These are phyloP conservation scores for Caenorhabditis zanzibari DNA, from an alignment of 2,888 invertebrate species.

Conservation along the genomic window DNA sequence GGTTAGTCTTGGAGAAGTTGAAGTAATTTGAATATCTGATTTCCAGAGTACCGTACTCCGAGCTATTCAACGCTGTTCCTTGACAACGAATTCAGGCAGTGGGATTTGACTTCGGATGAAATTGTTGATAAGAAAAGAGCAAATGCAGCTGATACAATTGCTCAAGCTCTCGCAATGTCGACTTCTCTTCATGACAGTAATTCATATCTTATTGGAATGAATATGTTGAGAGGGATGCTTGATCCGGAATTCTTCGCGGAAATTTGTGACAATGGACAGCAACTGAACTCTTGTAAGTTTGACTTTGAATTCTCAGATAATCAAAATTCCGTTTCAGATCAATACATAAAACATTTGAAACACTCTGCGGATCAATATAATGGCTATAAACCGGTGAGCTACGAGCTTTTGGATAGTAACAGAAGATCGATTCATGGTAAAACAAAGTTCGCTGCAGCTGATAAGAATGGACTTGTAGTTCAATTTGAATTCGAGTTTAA, in stretches of 20 bases:
- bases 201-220: too few relatives aligned
- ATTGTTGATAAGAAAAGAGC: too few relatives aligned
- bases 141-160: too few relatives aligned
- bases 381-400: too few relatives aligned
- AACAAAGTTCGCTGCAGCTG: background rate
- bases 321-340: background rate
- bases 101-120: too few relatives aligned
- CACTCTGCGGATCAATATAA: background rate
- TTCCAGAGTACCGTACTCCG: too few relatives aligned
- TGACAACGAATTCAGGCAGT: too few relatives aligned
- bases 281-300: constrained; percentile 16
- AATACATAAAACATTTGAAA: background rate
- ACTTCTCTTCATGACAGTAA: too few relatives aligned
- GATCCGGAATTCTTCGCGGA: constrained; percentile 7
- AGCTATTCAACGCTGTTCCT: too few relatives aligned
- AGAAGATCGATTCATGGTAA: background rate
- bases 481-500: background rate
- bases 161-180: too few relatives aligned
- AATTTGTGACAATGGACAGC: background rate
- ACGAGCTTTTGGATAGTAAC: background rate
- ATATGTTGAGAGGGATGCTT: background rate
- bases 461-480: background rate
- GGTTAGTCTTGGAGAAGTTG: too few relatives aligned
- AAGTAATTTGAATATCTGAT: too few relatives aligned
- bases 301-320: background rate